Evolutionary conservation across 2,888 invertebrate genomes (phyloP), one percentile per base, ranked within the genome.

Genomic region (Frankliniella intonsa): DNA sequence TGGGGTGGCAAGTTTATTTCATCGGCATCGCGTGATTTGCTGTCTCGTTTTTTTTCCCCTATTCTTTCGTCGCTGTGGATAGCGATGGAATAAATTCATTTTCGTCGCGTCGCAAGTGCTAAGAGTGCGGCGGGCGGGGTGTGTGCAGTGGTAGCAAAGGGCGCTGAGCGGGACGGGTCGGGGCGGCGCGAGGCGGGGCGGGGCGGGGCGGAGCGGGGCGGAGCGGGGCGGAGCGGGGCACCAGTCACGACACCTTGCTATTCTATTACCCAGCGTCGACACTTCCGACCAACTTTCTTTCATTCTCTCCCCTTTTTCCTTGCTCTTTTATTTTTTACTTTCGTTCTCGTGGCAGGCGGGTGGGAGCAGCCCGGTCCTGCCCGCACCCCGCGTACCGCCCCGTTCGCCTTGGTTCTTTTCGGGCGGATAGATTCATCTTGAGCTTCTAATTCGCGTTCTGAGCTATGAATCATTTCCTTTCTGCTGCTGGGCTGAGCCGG

Each of bases 241-340:
- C 22, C 69, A 11, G 62, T 62, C 62, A 69, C 69, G 69, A 69
- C 69, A 69, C 69, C 69, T 69, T n/a, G 19, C 62, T 69, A 69
- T 69, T 69, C 69, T 69, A 69, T 69, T 69, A 69, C 69, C 69
- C 69, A n/a, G 69, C 69, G 69, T 69, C 69, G 69, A 69, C 69
- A 69, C 69, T 69, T 69, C 69, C 69, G 69, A 69, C 69, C 69
- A 69, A 69, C 69, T 69, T 69, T 69, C 69, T 69, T 69, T 69
- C 69, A 19, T 22, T 69, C 69, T 22, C 22, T 69, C 69, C 22
- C 69, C 22, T 22, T 69, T 38, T 38, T 5, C 38, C 38, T 38
- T 5, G 38, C 38, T 38, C 38, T 5, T 69, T 22, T 22, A n/a
- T 69, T 69, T 55, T 55, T 51, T 65, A 55, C 19, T 55, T 62